Conservation (phyloP, 2,113 vertebrate genomes). For the Nipponia nippon region DNA sequence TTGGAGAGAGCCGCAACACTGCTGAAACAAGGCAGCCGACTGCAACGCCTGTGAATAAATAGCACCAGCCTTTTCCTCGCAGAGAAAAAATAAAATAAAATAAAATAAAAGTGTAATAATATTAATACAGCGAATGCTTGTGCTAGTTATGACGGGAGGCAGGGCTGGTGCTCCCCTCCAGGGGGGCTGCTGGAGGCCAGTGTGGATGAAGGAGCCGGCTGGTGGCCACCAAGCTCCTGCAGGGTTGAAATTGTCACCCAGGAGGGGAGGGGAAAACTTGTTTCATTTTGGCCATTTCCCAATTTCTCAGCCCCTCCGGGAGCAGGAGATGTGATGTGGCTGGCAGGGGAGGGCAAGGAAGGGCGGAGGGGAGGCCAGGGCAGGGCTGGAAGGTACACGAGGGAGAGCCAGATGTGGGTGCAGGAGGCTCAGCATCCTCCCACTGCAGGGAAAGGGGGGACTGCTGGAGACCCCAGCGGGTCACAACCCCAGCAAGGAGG, state of each 20-base stretch:
- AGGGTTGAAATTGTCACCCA: slow-evolving; percentile 9
- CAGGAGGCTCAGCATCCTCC: background rate
- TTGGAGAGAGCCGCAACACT: background rate
- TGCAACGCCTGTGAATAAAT: background rate
- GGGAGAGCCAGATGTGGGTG: accelerated
- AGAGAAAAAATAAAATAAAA: background rate
- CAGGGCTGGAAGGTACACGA: accelerated
- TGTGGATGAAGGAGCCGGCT: background rate
- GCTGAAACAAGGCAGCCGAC: background rate
- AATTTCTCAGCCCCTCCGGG: background rate
- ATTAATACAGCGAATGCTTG: accelerated
- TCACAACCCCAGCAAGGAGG: accelerated
- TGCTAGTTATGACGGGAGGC: background rate
- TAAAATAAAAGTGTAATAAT: background rate
- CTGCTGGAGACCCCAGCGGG: background rate
- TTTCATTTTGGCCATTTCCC: background rate
- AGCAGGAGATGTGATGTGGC: background rate
- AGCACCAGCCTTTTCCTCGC: background rate
- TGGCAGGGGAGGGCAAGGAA: no score
- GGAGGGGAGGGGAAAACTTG: slow-evolving; percentile 14
- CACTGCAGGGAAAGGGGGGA: accelerated
- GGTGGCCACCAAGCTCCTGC: background rate
- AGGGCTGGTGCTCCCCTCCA: background rate
- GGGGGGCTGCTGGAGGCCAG: background rate
- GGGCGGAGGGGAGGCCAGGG: no score